A percentile compares a stretch with the other conserved stretches of the same genome.
These are phyloP conservation scores for Ostrea denselamellosa DNA, from an alignment of 1,140 invertebrate genomes.

Conservation along the genomic window DNA sequence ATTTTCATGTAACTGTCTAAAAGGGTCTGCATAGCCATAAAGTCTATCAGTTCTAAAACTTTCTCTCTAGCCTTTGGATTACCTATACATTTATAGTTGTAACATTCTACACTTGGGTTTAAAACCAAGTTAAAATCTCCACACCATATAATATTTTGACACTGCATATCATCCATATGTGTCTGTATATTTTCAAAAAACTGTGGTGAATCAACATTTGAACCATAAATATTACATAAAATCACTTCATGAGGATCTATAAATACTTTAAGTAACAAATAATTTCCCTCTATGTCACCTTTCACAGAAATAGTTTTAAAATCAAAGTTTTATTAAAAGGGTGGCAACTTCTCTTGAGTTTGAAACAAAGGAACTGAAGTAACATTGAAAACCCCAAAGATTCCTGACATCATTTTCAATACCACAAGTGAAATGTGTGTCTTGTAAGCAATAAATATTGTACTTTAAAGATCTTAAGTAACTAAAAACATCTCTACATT, in stretches of 20 bases:
- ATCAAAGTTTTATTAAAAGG: neutral
- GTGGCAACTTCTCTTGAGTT: neutral
- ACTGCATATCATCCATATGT: neutral
- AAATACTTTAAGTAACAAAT: neutral
- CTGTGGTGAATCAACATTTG: neutral
- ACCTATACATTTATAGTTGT: too few relatives aligned
- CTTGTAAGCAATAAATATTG: too few relatives aligned
- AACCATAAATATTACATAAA: neutral
- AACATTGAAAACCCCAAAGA: neutral
- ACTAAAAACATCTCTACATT: neutral
- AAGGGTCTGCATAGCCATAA: too few relatives aligned
- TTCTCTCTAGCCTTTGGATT: too few relatives aligned
- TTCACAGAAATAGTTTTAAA: neutral
- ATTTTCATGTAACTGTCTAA: too few relatives aligned
- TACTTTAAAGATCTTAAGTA: too few relatives aligned
- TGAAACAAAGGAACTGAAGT: neutral
- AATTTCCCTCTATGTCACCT: neutral
- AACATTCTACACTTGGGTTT: too few relatives aligned
- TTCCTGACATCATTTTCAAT: too few relatives aligned
- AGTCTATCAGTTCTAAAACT: too few relatives aligned
- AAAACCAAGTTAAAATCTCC: too few relatives aligned
- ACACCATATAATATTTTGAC: neutral
- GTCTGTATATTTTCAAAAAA: neutral
- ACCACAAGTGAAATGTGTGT: too few relatives aligned
- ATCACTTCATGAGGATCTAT: neutral